Base-by-base conservation (phyloP, 2,888 invertebrate species). In the Rhagium mordax region DNA sequence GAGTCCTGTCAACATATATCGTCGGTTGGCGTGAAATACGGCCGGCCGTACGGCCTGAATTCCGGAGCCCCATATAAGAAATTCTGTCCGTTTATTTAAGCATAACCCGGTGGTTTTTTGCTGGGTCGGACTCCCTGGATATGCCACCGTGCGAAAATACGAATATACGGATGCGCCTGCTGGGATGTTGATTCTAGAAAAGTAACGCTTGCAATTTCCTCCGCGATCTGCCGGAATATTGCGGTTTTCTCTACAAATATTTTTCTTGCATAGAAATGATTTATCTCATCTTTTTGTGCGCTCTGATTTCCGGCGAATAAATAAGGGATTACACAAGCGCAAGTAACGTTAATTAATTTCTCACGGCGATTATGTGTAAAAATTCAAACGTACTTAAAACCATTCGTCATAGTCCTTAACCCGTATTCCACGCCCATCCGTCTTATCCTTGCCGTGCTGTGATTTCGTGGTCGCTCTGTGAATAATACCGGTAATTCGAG, bases 231-330 rank as follows among this genome's bases (percentile, higher is more conserved):
- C 48, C 55, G 66, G 66, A 69, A 74, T 74, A 76, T 76, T 74
- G 71, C 70, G 72, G 55, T 71, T 68, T 74, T 72, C 74, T 71
- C 62, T 67, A 75, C 76, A 76, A 78, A 76, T 78, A 76, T 78
- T 76, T 73, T 78, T 62, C 61, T 71, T 75, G 49, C 71, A 53
- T 51, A 20, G 41, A 24, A 48, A 76, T 78, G 74, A 76, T 78
- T 76, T 76, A 76, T 74, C 57, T 13, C 49, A 49, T 15, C 53
- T 68, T 60, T 59, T 41, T 41, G 41, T n/a, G 21, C 16, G 15
- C 48, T 60, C 48, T 16, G 71, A 60, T 49, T 49, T 71, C 67
- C 21, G 7, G 47, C 5, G n/a, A n/a, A n/a, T n/a, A n/a, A n/a
- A n/a, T n/a, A n/a, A n/a, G n/a, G n/a, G n/a, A n/a, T n/a, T n/a